These are phyloP conservation scores for Phasianus colchicus DNA, from an alignment of 2,113 vertebrate genomes.

Conservation along the genomic window DNA sequence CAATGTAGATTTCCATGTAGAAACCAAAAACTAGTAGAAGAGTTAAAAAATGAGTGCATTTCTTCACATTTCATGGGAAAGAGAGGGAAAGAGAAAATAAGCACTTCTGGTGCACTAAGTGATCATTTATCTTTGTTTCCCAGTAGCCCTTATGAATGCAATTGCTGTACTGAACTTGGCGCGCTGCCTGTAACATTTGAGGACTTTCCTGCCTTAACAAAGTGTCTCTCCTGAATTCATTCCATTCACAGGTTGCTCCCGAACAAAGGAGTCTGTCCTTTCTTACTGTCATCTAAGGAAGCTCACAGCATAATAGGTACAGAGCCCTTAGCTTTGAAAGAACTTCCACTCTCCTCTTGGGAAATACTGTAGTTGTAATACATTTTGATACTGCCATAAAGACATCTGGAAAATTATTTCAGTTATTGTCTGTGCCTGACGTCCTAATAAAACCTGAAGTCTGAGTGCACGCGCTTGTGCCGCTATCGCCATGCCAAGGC, in stretches of 20 bases:
- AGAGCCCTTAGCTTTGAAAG: neutral
- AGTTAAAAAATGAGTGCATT: neutral
- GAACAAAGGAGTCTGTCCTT: neutral
- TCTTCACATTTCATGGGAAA: neutral
- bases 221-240: neutral
- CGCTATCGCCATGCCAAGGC: neutral
- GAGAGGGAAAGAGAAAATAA: neutral
- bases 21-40: neutral
- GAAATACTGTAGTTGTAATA: constrained; percentile 9
- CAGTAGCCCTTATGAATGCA: neutral
- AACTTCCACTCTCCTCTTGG: neutral
- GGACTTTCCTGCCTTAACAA: constrained; percentile 6
- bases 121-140: constrained; percentile 12
- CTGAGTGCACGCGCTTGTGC: neutral
- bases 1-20: neutral
- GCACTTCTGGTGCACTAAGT: neutral
- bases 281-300: constrained; percentile 17
- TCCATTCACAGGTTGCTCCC: neutral
- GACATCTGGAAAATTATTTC: neutral
- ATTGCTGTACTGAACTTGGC: neutral
- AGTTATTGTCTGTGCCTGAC: constrained; percentile 56
- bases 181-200: neutral
- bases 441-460: constrained; percentile 15
- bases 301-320: neutral
- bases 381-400: neutral